These are phyloP conservation scores for Cariama cristata DNA, from an alignment of 2,113 vertebrate genomes.

Conservation along the genomic window DNA sequence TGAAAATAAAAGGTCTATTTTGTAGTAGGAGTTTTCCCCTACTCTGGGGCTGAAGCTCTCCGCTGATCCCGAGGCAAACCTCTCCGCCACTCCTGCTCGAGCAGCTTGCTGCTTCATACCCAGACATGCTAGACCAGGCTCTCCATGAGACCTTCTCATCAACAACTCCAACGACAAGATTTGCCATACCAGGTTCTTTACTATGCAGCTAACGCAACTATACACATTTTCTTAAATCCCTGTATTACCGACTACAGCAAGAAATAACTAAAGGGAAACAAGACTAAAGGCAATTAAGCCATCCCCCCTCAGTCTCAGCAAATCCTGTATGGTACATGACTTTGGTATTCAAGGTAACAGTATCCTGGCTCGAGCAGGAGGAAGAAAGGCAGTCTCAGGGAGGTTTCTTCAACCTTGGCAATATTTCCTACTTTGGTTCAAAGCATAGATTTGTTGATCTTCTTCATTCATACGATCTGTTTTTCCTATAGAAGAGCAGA, in stretches of 20 bases:
- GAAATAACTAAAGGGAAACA: not conserved
- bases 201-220: not conserved
- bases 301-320: not conserved
- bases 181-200: accelerated
- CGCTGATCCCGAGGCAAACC: accelerated
- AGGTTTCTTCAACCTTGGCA: not conserved
- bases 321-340: accelerated
- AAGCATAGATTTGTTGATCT: not conserved
- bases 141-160: not conserved
- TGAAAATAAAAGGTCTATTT: not conserved
- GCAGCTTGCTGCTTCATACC: not conserved
- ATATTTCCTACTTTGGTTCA: not conserved
- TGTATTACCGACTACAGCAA: not conserved
- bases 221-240: not conserved
- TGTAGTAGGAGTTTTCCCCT: not conserved
- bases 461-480: not conserved
- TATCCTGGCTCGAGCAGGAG: not conserved
- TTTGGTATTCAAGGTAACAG: not conserved
- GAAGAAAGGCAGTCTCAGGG: not conserved
- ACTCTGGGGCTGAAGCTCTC: not conserved
- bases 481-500: not conserved
- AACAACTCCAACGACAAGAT: not conserved
- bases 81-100: not conserved
- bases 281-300: not conserved
- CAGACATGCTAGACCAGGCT: accelerated